These are phyloP conservation scores for Chloropsis cyanopogon DNA, from an alignment of 2,113 vertebrate genomes.

Conservation along the genomic window DNA sequence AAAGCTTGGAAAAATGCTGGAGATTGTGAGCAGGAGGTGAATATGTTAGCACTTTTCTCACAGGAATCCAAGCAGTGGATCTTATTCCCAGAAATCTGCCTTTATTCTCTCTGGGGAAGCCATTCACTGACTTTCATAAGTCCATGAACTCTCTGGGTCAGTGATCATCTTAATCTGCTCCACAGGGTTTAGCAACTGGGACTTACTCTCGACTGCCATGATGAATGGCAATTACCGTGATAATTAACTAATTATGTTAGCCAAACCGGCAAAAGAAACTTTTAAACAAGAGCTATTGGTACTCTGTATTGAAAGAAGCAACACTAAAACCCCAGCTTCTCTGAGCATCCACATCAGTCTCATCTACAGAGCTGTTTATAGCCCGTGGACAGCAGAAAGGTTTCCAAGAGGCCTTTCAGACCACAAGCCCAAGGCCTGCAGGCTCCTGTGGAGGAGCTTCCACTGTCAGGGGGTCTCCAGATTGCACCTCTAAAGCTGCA, in stretches of 20 bases:
- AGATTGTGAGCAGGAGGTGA: background rate
- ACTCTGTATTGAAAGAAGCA: background rate
- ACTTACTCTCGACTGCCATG: background rate
- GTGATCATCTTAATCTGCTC: background rate
- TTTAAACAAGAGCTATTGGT: background rate
- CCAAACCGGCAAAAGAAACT: background rate
- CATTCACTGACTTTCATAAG: background rate
- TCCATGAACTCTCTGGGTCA: background rate
- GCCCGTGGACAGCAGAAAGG: background rate
- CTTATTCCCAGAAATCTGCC: background rate
- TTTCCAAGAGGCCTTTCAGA: background rate
- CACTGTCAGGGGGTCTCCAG: background rate
- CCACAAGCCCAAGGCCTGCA: background rate
- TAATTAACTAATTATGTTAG: background rate
- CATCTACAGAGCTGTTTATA: background rate
- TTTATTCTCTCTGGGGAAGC: background rate
- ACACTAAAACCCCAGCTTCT: background rate
- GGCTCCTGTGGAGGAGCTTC: fast-evolving
- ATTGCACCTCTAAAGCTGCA: background rate
- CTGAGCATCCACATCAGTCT: background rate
- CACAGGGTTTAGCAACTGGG: background rate
- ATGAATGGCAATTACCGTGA: background rate
- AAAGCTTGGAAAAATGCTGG: background rate
- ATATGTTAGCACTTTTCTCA: background rate
- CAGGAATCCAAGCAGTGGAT: background rate